phyloP scores from a whole-genome alignment of 1,140 invertebrate species.

The Helicoverpa zea region DNA sequence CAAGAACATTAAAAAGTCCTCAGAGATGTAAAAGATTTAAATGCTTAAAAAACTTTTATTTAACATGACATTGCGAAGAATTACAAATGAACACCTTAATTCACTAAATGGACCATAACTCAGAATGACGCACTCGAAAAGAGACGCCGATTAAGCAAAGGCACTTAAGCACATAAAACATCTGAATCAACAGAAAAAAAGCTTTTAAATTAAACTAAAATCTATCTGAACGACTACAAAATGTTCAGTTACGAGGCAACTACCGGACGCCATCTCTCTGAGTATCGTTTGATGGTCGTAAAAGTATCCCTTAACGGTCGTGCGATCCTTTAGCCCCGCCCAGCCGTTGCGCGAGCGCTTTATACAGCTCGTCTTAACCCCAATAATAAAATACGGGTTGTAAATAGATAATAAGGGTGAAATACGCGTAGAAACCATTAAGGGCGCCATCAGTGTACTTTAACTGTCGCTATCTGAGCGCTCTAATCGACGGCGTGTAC shows the following conservation, averaged over 20 bases:
- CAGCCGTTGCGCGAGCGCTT: slow-evolving; percentile 74
- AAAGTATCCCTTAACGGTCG: slow-evolving; percentile 83
- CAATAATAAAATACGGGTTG: slow-evolving; percentile 86
- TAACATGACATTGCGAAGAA: too few relatives aligned
- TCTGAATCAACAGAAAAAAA: slow-evolving; percentile 48
- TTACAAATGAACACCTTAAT: slow-evolving; percentile 14
- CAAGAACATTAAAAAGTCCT: too few relatives aligned
- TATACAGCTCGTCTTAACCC: slow-evolving; percentile 83
- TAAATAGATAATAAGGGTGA: slow-evolving; percentile 86
- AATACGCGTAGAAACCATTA: slow-evolving; percentile 80
- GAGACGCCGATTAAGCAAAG: slow-evolving; percentile 32
- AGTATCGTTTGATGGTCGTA: slow-evolving; percentile 86
- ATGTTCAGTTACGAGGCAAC: slow-evolving; percentile 68
- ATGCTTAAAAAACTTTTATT: too few relatives aligned
- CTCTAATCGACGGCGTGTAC: slow-evolving; percentile 78
- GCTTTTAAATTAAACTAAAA: slow-evolving; percentile 66
- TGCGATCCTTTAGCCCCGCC: slow-evolving; percentile 79
- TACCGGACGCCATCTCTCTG: slow-evolving; percentile 81
- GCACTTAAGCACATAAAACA: slow-evolving; percentile 25
- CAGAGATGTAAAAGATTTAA: too few relatives aligned
- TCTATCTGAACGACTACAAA: slow-evolving; percentile 58
- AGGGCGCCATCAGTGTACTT: slow-evolving; percentile 79
- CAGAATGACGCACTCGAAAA: background rate
- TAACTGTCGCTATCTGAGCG: slow-evolving; percentile 76
- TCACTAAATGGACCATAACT: slow-evolving; percentile 12